A percentile compares a stretch with the other conserved stretches of the same genome.
Conservation (phyloP, 2,888 invertebrate species). For the Hemaris fuciformis region DNA sequence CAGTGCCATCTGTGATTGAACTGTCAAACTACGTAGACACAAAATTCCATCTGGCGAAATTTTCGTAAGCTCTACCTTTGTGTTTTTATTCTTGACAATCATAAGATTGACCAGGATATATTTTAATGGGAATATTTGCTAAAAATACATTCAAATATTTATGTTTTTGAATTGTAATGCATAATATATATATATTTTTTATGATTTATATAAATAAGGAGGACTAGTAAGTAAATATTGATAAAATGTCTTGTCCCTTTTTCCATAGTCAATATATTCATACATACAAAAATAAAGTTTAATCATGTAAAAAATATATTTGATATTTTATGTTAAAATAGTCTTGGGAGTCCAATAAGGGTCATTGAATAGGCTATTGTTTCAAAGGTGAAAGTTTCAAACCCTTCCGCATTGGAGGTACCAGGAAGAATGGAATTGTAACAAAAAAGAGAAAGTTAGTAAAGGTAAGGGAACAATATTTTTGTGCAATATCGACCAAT, state of each 20-base stretch:
- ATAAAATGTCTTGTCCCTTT: no score
- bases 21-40: constrained; percentile 23
- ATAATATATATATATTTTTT: no score
- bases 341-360: background rate
- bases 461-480: constrained; percentile 55
- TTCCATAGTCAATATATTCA: no score
- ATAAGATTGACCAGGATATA: background rate
- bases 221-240: no score
- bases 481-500: constrained; percentile 62
- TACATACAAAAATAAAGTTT: no score
- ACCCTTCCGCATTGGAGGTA: constrained; percentile 71
- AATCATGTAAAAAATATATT: no score
- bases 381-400: constrained; percentile 69
- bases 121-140: background rate
- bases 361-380: constrained; percentile 48
- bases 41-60: background rate
- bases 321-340: no score
- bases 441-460: constrained; percentile 78
- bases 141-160: no score
- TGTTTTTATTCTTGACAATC: background rate
- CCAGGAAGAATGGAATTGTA: constrained; percentile 72
- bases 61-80: background rate
- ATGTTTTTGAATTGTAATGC: no score
- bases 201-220: no score
- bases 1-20: constrained; percentile 31